Evolutionary conservation across 2,113 vertebrate genomes (phyloP).

Genomic region (Chinchilla lanigera): DNA sequence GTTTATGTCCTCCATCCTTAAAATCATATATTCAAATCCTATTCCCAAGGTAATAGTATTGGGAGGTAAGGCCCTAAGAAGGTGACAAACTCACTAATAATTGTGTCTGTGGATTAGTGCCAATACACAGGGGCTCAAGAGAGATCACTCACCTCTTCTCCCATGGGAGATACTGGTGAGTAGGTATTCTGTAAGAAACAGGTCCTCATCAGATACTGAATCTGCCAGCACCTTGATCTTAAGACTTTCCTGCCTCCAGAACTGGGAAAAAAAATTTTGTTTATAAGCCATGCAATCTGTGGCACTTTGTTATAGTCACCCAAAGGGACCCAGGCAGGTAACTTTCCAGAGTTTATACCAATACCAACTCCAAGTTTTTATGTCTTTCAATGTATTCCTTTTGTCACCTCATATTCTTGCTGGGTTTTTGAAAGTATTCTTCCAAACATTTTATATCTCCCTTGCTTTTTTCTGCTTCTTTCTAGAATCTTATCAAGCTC

Average conservation of each 20-base stretch:
- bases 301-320: neutral
- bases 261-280: neutral
- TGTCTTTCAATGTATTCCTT: neutral
- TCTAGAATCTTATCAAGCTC: constrained; percentile 57
- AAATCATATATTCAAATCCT: neutral
- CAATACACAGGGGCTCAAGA: neutral
- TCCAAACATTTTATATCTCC: neutral
- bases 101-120: neutral
- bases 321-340: neutral
- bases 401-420: neutral
- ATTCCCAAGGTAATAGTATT: neutral
- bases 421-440: constrained; percentile 13
- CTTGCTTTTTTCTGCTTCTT: constrained; percentile 60
- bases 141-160: neutral
- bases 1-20: neutral
- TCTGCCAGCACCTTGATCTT: neutral
- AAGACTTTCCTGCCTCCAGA: neutral
- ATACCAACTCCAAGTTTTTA: neutral
- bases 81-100: neutral
- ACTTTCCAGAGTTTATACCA: constrained; percentile 1
- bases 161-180: neutral
- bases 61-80: neutral
- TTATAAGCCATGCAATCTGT: neutral
- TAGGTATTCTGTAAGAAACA: neutral
- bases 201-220: neutral